Evolutionary conservation across 2,113 vertebrate genomes (phyloP).

Genomic region (Abramis brama): DNA sequence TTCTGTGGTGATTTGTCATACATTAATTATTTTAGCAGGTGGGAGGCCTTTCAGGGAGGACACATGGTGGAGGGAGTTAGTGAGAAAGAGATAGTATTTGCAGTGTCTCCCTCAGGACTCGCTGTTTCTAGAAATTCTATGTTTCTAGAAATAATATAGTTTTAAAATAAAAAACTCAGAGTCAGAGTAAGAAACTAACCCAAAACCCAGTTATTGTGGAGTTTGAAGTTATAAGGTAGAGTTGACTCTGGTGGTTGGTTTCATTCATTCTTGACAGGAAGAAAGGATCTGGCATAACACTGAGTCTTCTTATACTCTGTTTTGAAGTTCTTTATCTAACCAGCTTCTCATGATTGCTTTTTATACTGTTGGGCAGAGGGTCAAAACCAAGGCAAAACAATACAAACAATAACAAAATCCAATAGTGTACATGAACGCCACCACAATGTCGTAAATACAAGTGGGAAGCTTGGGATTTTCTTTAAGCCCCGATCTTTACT

Average conservation of each 20-base stretch:
- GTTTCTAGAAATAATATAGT: neutral
- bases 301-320: neutral
- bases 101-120: neutral
- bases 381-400: no score
- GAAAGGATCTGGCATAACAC: neutral
- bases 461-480: no score
- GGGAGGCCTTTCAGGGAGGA: constrained; percentile 23
- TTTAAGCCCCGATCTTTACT: no score
- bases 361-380: no score
- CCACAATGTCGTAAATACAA: no score
- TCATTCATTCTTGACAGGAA: neutral
- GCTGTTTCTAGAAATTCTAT: neutral
- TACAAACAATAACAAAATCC: no score
- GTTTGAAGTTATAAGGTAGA: neutral
- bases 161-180: no score
- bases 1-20: constrained; percentile 42
- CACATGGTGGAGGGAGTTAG: neutral
- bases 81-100: constrained; percentile 6
- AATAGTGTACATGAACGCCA: no score
- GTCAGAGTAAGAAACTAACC: neutral
- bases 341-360: neutral
- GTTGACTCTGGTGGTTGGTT: neutral
- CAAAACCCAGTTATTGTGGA: neutral
- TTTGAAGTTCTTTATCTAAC: neutral
- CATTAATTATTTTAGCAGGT: constrained; percentile 47